Percentiles rank a stretch among this genome's conserved stretches.
Conservation (phyloP, 2,888 invertebrate genomes). For the Lobophora halterata region DNA sequence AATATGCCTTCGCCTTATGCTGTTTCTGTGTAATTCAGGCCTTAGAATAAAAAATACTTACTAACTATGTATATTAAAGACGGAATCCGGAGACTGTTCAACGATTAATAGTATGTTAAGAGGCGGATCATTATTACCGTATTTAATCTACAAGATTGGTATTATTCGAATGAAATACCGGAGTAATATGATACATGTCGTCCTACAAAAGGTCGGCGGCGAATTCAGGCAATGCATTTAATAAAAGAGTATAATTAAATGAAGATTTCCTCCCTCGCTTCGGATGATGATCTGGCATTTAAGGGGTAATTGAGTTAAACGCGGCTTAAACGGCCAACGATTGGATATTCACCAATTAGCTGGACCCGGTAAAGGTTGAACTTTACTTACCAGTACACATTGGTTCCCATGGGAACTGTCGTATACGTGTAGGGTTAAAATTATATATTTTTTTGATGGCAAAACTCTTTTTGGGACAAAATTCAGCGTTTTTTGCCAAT, state of each 20-base stretch:
- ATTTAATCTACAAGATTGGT: no score
- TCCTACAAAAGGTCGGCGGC: constrained; percentile 41
- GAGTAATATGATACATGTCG: constrained; percentile 2
- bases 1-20: no score
- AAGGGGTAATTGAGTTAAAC: constrained; percentile 32
- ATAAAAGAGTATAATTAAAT: constrained; percentile 51
- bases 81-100: no score
- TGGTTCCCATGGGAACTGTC: background rate
- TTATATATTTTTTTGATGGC: no score
- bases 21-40: no score
- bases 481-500: no score
- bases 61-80: no score
- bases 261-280: constrained; percentile 43
- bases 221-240: constrained; percentile 38
- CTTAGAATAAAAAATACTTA: no score
- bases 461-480: no score
- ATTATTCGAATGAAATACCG: no score
- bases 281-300: constrained; percentile 32
- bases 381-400: background rate
- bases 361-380: constrained; percentile 19
- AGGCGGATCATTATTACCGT: no score
- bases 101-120: no score
- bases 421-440: constrained; percentile 4
- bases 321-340: constrained; percentile 22
- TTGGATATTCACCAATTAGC: constrained; percentile 36